Percentiles rank a stretch among this genome's conserved stretches.
These are phyloP conservation scores for Melopsittacus undulatus DNA, from an alignment of 2,797 vertebrate genomes.

Conservation along the genomic window DNA sequence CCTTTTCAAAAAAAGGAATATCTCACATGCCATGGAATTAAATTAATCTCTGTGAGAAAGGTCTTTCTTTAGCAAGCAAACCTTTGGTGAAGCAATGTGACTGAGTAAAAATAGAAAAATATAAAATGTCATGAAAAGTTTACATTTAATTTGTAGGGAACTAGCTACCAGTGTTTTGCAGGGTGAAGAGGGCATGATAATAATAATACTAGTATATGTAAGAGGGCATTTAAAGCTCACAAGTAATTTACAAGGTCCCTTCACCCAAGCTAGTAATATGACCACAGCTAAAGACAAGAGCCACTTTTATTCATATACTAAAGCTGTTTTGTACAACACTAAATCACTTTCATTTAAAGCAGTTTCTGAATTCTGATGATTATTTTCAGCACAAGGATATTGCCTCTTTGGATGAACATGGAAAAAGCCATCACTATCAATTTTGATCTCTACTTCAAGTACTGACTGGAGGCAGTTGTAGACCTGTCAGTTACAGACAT, in stretches of 20 bases:
- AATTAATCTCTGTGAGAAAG: constrained; percentile 21
- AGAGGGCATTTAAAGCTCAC: not conserved
- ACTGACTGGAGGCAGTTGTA: not conserved
- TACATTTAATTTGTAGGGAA: not conserved
- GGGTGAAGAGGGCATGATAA: not conserved
- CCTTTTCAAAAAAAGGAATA: constrained; percentile 13
- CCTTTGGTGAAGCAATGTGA: not conserved
- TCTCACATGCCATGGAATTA: constrained; percentile 24
- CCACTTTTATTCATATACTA: not conserved
- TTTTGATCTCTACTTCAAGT: not conserved
- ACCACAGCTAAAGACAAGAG: not conserved
- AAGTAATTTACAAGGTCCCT: not conserved
- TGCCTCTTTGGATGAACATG: not conserved
- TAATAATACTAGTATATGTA: not conserved
- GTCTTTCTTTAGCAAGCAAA: constrained; percentile 5
- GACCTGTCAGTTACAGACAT: not conserved
- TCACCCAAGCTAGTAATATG: not conserved
- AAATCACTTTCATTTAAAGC: not conserved
- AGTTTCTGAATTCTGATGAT: not conserved
- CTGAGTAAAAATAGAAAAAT: constrained; percentile 20
- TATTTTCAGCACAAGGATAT: not conserved
- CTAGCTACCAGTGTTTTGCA: not conserved
- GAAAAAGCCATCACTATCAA: not conserved
- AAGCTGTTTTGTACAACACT: not conserved
- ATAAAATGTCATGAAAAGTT: constrained; percentile 36